Evolutionary conservation across 2,113 vertebrate genomes (phyloP), one percentile per base, ranked within the genome.

Genomic region (Pagrus major): DNA sequence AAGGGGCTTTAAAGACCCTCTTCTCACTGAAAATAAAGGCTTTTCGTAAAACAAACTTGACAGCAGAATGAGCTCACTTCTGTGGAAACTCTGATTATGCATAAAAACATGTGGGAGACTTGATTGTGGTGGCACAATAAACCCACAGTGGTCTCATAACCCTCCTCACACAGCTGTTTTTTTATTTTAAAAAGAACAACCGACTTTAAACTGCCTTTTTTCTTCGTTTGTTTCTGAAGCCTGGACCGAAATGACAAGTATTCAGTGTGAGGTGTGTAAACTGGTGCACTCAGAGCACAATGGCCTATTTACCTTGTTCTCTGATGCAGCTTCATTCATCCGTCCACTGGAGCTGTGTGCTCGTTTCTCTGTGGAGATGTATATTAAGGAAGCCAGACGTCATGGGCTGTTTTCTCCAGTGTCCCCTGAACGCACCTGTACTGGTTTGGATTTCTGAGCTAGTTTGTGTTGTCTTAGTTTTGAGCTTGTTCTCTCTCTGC

Each of bases 261-360:
- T 39, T 33, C 9, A 8, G 16, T 44, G 4, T 16, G 39, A 59
- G 7, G 70, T 8, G 80, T 74, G 59, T 72, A 60, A 79, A 81
- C 39, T 35, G 64, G 33, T 44, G 41, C 73, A 6, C 54, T 80
- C 27, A 46, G 46, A 72, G 74, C 55, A 63, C 16, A n/a, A 35
- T 70, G 70, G 56, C 83, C 85, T 68, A 73, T 76, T 84, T 87
- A 79, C 80, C 78, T 81, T 55, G 9, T 83, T 80, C 75, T 54
- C 37, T 27, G 54, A 58, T n/a, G 78, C 46, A 37, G 71, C 61
- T 78, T 75, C 56, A 74, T 78, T 77, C 56, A 70, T 71, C 70
- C 27, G 8, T 58, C 42, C 23, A 47, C 71, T 4, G 31, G 54
- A 69, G 56, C 67, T 15, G 52, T 58, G 44, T 51, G 46, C 71